Conservation (phyloP, 1,140 invertebrate species). For the Zaprionus taronus region DNA sequence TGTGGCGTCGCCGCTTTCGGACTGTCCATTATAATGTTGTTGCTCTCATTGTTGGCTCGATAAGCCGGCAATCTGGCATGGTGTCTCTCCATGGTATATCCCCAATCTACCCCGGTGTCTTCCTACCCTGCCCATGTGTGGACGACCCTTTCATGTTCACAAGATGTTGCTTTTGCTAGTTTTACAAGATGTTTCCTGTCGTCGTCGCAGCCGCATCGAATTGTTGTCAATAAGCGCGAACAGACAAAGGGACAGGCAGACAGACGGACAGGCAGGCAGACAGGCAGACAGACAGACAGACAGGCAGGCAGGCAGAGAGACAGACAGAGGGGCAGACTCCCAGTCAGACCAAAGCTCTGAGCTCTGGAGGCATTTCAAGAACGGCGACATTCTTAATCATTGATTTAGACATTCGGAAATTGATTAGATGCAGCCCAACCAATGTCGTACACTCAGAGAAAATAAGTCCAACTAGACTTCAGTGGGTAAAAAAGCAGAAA, state of each 20-base stretch:
- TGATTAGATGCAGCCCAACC: constrained; percentile 63
- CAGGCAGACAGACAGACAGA: constrained; percentile 3
- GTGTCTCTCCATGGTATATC: constrained; percentile 11
- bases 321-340: neutral
- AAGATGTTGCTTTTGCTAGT: constrained; percentile 83
- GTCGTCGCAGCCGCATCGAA: constrained; percentile 80
- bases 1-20: constrained; percentile 67
- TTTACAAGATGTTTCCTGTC: constrained; percentile 84
- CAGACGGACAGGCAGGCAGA: constrained; percentile 7
- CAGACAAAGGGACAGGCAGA: constrained; percentile 36
- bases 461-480: constrained; percentile 10
- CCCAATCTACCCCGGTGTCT: constrained; percentile 18
- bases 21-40: constrained; percentile 81
- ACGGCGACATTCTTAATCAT: constrained; percentile 76
- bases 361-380: constrained; percentile 44
- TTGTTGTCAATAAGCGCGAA: constrained; percentile 78
- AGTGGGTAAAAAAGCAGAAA: no score
- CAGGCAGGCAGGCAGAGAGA: constrained; percentile 1
- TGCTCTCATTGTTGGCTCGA: constrained; percentile 78
- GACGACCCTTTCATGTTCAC: constrained; percentile 78
- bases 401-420: constrained; percentile 80
- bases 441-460: constrained; percentile 21
- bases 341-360: constrained; percentile 17
- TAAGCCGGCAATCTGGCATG: constrained; percentile 59
- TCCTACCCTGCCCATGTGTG: constrained; percentile 22